Evolutionary conservation across 2,888 invertebrate species (phyloP), one percentile per base, ranked within the genome.

Genomic region (Sylvicola cinctus): DNA sequence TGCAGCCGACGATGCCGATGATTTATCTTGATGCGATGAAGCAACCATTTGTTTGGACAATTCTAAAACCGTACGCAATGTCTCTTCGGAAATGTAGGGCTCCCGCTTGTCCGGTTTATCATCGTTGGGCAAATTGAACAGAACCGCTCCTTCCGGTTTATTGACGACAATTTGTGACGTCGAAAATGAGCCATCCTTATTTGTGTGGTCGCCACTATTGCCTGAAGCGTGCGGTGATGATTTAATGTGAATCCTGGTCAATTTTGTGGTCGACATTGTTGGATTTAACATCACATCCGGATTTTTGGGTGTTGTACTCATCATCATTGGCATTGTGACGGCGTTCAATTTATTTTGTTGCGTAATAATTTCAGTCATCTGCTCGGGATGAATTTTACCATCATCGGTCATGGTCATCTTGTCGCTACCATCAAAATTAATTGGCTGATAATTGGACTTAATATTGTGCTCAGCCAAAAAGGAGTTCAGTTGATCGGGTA

Each of bases 81-180:
- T 58, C 29, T 58, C 56, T 39, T 56, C 55, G 0, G 58, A 53
- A 3, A 58, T 52, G 35, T 53, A 51, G 1, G 57, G 56, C n/a
- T 42, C 41, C 13, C 25, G 20, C 23, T 32, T 32, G 5, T 27
- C 11, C 6, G 16, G 15, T 11, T 30, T 47, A 45, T 5, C 41
- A 39, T 40, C 31, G 27, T 40, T 14, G 4, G 51, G 50, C 2
- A 58, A 40, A 3, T 46, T 50, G 27, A 57, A 57, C 8, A 54
- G 42, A 3, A 58, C 55, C 0, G 57, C 51, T 1, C 58, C 58
- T 33, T 52, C 58, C 0, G 58, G 58, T 0, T 52, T 52, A 42
- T 56, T 58, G 0, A 57, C 52, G 6, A 58, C 56, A 35, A 58
- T 56, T 41, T 58, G 58, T 1, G 58, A 55, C 36, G 50, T 54